Base-by-base conservation (phyloP, 2,888 invertebrate genomes). In the Petrophora chlorosata region DNA sequence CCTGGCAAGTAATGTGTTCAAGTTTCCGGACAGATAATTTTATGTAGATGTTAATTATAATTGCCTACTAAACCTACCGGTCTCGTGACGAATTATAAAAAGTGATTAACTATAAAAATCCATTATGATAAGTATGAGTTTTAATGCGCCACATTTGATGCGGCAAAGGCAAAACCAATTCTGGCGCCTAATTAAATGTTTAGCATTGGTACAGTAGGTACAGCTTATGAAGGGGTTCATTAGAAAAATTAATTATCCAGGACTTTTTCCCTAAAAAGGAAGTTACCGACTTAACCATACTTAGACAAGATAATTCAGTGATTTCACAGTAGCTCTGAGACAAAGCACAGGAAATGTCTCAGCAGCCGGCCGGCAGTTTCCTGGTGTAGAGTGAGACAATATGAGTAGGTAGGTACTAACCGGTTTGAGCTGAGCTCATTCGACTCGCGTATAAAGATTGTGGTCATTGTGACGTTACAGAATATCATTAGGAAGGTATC, bases 311-410 rank as follows among this genome's bases (percentile, higher is more conserved):
- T 54, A 50, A 56, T 65, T 63, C 63, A 59, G 65, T 65, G 68
- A 67, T 70, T 70, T 70, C 66, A 70, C 70, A 70, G 68, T 69
- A 73, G 63, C 70, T 69, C 63, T 71, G 76, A 82, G 77, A 84
- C 82, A 82, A 85, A 83, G 82, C 77, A 85, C 84, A 87, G 85
- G 85, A 88, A 87, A 85, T 64, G 80, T 84, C 79, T 81, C 77
- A 73, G 79, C 73, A 75, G 76, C 73, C 74, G 75, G 73, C 73
- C 74, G 79, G 70, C 78, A 76, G 80, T 85, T 87, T 87, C 87
- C 87, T 88, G 86, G 83, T 87, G 79, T 78, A 73, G 78, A 82
- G 78, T 78, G 82, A 85, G 85, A 86, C 84, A 86, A 86, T 88
- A 87, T 85, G 84, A 83, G 71, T n/a, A n/a, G n/a, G n/a, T n/a